Base-by-base conservation (phyloP, 1,140 invertebrate genomes). In the Aphelinus certus region DNA sequence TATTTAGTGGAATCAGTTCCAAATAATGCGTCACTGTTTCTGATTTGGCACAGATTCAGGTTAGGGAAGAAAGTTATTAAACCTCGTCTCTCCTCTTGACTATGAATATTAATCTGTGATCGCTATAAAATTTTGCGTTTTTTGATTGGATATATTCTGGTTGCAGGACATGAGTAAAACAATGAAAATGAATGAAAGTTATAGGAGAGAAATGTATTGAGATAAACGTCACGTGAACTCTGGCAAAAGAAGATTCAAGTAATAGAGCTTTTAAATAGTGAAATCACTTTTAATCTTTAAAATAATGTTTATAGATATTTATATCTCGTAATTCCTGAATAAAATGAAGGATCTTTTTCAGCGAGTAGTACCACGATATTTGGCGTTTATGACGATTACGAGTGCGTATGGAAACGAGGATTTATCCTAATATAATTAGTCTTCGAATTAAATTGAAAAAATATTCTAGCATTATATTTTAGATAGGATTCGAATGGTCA, bases 381-480 rank as follows among this genome's bases (percentile, higher is more conserved):
- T 26, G 73, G 64, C 65, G 56, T 71, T 60, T 48, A 66, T 66
- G 71, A 7, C 49, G 48, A 74, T 48, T 63, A 48, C 74, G 80
- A 82, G 74, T 84, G 65, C 81, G 80, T 81, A 85, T 85, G 26
- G 26, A 78, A 81, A 71, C 78, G 66, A 73, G 55, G 57, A 76
- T 60, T 71, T 57, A 57, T 79, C 78, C 80, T 81, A 82, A 77
- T 82, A 80, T 76, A 79, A 61, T 79, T 83, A 79, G 73, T 81
- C 75, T 78, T 77, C 78, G 42, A 80, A 80, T 72, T 79, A 79
- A 61, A 76, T 76, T 55, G 58, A 81, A 78, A 77, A 81, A 73
- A 79, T 79, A 78, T 78, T 79, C 76, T 83, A 76, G 71, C 67
- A 68, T 75, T 82, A 86, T 86, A 85, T 85, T 85, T 86, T 84